A percentile compares a stretch with the other conserved stretches of the same genome.
phyloP scores from a whole-genome alignment of 2,113 vertebrate genomes.

The Oxyruncus cristatus region DNA sequence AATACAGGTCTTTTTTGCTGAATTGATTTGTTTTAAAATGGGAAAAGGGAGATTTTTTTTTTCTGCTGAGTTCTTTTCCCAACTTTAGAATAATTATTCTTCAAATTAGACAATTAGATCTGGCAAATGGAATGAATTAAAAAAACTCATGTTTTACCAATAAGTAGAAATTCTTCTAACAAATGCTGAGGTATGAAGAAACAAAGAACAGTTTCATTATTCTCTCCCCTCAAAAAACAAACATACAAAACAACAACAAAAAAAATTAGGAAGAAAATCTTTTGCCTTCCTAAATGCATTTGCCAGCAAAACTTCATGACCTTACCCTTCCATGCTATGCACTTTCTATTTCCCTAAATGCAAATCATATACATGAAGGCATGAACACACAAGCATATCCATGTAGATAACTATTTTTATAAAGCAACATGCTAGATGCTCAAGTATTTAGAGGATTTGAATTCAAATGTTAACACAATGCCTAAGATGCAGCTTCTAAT shows the following conservation, averaged over 20 bases:
- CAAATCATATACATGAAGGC: not conserved
- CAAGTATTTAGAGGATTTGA: not conserved
- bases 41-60: not conserved
- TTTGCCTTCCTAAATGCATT: not conserved
- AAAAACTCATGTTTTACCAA: not conserved
- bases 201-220: not conserved
- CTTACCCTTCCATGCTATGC: not conserved
- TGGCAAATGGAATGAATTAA: not conserved
- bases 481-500: not conserved
- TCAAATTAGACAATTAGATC: not conserved
- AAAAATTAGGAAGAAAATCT: not conserved
- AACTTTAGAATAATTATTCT: not conserved
- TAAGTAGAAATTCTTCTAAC: not conserved
- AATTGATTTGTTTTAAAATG: not conserved
- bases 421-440: not conserved
- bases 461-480: not conserved
- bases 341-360: not conserved
- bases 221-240: not conserved
- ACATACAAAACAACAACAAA: not conserved
- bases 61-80: not conserved
- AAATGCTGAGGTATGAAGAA: not conserved
- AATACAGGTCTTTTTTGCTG: not conserved
- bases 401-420: not conserved
- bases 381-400: not conserved
- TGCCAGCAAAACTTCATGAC: not conserved